Conservation (phyloP, 2,797 vertebrate species). For the Chloroceryle amazona region DNA sequence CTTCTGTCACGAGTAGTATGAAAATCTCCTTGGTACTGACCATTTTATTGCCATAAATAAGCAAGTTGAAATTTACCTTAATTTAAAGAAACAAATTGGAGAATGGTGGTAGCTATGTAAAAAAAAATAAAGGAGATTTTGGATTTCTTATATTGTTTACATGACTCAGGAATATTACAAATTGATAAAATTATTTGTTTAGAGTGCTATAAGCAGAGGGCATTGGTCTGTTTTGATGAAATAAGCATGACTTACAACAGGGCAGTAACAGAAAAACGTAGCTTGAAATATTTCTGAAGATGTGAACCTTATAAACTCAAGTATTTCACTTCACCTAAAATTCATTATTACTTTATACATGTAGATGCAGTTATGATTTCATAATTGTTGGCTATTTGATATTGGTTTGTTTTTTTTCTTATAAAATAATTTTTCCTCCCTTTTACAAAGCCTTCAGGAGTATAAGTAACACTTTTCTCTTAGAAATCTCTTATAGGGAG, state of each 20-base stretch:
- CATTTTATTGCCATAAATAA: not conserved
- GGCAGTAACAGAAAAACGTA: not conserved
- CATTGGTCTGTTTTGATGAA: not conserved
- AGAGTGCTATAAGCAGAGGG: not conserved
- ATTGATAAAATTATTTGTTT: not conserved
- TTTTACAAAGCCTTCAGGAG: not conserved
- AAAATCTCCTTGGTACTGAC: not conserved
- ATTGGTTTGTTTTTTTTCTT: no score
- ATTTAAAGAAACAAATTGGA: not conserved
- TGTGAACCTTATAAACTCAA: constrained; percentile 8
- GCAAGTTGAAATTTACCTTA: not conserved
- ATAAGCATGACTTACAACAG: not conserved
- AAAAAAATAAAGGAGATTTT: not conserved
- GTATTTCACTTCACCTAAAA: not conserved
- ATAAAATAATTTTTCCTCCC: not conserved
- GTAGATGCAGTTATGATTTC: not conserved
- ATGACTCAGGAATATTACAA: not conserved
- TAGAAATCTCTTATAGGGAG: not conserved
- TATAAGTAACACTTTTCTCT: not conserved
- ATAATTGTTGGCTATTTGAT: no score
- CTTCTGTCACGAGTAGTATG: not conserved
- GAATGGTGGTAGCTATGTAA: not conserved
- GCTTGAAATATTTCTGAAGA: constrained; percentile 12
- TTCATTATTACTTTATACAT: not conserved
- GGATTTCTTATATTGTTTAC: not conserved